A percentile compares a stretch with the other conserved stretches of the same genome.
These are phyloP conservation scores for Cuniculus paca DNA, from an alignment of 2,797 vertebrate species.

Conservation along the genomic window DNA sequence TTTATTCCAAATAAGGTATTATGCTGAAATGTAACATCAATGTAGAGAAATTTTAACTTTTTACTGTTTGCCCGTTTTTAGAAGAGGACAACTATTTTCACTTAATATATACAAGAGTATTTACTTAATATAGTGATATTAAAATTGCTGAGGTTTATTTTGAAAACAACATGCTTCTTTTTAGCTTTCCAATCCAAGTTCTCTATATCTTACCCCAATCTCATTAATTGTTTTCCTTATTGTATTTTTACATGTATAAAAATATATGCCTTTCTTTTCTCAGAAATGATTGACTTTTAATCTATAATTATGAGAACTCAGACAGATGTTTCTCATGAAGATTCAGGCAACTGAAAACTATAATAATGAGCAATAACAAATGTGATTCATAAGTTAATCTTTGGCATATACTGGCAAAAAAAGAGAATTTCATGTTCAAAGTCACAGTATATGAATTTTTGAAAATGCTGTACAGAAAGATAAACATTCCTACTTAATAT, in stretches of 20 bases:
- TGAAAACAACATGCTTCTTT: not conserved
- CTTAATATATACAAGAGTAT: not conserved
- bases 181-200: not conserved
- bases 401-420: not conserved
- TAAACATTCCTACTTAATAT: not conserved
- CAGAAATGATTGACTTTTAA: not conserved
- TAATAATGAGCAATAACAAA: not conserved
- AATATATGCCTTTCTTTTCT: not conserved
- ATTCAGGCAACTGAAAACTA: not conserved
- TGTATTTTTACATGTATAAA: not conserved
- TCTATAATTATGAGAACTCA: slow-evolving; percentile 19
- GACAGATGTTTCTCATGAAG: not conserved
- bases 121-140: not conserved
- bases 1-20: slow-evolving; percentile 28
- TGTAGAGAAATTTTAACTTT: not conserved
- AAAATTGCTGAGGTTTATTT: not conserved
- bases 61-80: not conserved
- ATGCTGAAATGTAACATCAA: not conserved
- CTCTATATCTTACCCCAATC: not conserved
- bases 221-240: not conserved
- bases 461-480: not conserved
- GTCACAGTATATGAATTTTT: not conserved
- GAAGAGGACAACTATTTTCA: not conserved
- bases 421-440: not conserved
- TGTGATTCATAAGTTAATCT: not conserved